Percentiles rank a stretch among this genome's conserved stretches.
Evolutionary conservation across 2,113 vertebrate genomes (phyloP).

Genomic region (Labrus mixtus): DNA sequence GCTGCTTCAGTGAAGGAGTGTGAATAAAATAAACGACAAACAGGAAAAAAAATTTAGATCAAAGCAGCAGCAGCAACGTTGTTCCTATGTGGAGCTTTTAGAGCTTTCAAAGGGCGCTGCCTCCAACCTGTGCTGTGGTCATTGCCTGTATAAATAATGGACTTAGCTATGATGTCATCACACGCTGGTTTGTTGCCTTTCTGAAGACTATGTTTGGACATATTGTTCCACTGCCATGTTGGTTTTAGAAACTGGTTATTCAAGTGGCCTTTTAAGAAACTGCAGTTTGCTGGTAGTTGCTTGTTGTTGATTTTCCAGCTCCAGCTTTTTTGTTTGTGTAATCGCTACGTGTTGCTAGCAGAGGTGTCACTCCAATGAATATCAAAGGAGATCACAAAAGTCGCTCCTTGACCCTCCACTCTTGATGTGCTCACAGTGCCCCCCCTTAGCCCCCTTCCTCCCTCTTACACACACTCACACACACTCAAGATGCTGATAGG

Average conservation of each 20-base stretch:
- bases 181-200: no score
- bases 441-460: background rate
- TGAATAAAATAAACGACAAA: slow-evolving; percentile 41
- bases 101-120: background rate
- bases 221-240: background rate
- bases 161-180: no score
- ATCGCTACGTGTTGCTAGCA: background rate
- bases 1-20: slow-evolving; percentile 22
- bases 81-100: background rate
- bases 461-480: slow-evolving; percentile 11
- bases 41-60: slow-evolving; percentile 34
- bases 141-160: no score
- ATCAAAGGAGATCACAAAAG: no score
- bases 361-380: slow-evolving; percentile 30
- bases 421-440: slow-evolving; percentile 17
- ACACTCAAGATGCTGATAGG: slow-evolving; percentile 45
- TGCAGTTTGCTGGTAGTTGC: no score
- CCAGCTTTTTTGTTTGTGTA: background rate
- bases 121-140: background rate
- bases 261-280: no score
- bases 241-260: no score
- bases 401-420: slow-evolving; percentile 5
- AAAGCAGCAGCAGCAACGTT: slow-evolving; percentile 6
- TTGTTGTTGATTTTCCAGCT: no score
- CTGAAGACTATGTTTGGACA: no score